phyloP scores from a whole-genome alignment of 2,113 vertebrate genomes.

The Phyllostomus hastatus region DNA sequence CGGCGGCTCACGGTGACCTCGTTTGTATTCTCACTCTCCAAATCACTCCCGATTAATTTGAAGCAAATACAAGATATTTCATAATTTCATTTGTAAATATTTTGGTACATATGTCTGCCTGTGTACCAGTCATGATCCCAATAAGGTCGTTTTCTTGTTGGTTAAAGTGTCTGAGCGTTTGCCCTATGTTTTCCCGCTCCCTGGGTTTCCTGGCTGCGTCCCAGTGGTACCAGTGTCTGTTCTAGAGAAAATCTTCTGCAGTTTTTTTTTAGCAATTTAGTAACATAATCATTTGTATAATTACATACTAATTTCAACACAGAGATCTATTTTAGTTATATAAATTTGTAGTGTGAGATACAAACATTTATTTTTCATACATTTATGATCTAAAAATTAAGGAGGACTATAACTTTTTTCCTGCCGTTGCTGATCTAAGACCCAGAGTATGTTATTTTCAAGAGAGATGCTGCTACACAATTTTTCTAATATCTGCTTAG shows the following conservation, averaged over 20 bases:
- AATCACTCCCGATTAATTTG: neutral
- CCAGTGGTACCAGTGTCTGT: neutral
- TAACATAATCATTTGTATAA: neutral
- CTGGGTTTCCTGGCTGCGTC: neutral
- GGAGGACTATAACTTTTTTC: neutral
- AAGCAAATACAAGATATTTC: neutral
- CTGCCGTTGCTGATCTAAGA: neutral
- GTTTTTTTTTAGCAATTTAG: conserved; percentile 5
- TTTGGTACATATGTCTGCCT: neutral
- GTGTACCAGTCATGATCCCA: neutral
- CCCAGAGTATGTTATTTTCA: neutral
- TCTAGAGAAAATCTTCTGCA: neutral
- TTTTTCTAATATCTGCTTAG: neutral
- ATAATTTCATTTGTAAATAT: conserved; percentile 9
- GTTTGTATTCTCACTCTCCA: neutral
- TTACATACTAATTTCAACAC: neutral
- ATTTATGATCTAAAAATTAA: conserved; percentile 3
- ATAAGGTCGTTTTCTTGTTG: neutral
- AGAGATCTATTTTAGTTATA: neutral
- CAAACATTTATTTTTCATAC: neutral
- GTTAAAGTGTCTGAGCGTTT: neutral
- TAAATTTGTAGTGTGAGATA: neutral
- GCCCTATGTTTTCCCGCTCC: neutral
- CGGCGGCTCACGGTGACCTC: neutral
- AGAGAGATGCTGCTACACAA: neutral